phyloP scores from a whole-genome alignment of 2,888 invertebrate genomes.

The Entomobrya multifasciata region DNA sequence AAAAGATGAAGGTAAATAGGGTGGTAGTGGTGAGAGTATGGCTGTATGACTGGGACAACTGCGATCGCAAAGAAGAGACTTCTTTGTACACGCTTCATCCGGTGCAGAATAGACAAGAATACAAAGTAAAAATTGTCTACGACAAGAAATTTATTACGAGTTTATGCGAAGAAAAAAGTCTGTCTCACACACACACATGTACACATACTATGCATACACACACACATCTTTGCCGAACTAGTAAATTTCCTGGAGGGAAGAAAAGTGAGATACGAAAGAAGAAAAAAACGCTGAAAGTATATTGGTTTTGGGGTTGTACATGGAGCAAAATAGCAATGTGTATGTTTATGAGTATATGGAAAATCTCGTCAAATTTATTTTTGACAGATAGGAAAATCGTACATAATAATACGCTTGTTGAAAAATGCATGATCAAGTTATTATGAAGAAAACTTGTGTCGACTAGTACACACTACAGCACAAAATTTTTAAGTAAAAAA shows the following conservation, averaged over 20 bases:
- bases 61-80: background rate
- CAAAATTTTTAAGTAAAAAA: no score
- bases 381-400: slow-evolving; percentile 53
- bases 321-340: no score
- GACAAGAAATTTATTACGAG: slow-evolving; percentile 63
- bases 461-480: background rate
- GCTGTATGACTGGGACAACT: background rate
- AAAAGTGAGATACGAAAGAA: background rate
- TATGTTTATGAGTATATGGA: no score
- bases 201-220: slow-evolving; percentile 3
- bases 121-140: slow-evolving; percentile 53
- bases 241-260: background rate
- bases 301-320: background rate
- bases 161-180: slow-evolving; percentile 35
- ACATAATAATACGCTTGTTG: slow-evolving; percentile 46
- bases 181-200: background rate
- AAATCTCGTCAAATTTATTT: slow-evolving; percentile 57
- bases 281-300: slow-evolving; percentile 14
- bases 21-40: background rate
- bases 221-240: background rate
- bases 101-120: slow-evolving; percentile 35
- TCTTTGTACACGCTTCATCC: slow-evolving; percentile 31
- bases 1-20: slow-evolving; percentile 31
- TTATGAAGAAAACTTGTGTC: slow-evolving; percentile 1
- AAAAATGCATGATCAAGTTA: slow-evolving; percentile 43